These are phyloP conservation scores for Arge pagana DNA, from an alignment of 2,888 invertebrate species.

Conservation along the genomic window DNA sequence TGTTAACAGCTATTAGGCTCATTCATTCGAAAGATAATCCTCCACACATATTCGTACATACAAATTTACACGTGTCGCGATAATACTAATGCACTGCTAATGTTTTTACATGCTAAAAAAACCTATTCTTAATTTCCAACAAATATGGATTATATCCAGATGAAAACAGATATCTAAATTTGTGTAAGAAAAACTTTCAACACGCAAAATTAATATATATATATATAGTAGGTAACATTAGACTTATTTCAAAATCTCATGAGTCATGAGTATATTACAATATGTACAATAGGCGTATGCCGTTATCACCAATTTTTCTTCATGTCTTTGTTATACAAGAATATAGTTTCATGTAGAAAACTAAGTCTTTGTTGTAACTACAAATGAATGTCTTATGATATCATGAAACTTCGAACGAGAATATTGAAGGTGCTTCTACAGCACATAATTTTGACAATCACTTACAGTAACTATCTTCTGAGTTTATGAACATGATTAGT, in stretches of 20 bases:
- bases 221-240: slow-evolving; percentile 45
- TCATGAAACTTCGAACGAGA: background rate
- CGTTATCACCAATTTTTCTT: slow-evolving; percentile 44
- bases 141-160: slow-evolving; percentile 28
- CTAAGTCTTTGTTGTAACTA: slow-evolving; percentile 53
- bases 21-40: slow-evolving; percentile 39
- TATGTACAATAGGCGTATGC: slow-evolving; percentile 55
- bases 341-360: slow-evolving; percentile 56
- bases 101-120: slow-evolving; percentile 43
- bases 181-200: slow-evolving; percentile 36
- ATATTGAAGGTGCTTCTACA: slow-evolving; percentile 14
- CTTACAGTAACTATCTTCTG: background rate
- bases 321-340: slow-evolving; percentile 46
- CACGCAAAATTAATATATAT: slow-evolving; percentile 31
- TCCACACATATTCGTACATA: slow-evolving; percentile 41
- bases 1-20: slow-evolving; percentile 47
- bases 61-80: slow-evolving; percentile 41
- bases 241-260: slow-evolving; percentile 47
- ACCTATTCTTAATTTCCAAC: slow-evolving; percentile 28
- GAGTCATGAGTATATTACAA: slow-evolving; percentile 49
- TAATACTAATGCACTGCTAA: slow-evolving; percentile 31
- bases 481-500: background rate
- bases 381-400: slow-evolving; percentile 21
- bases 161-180: slow-evolving; percentile 25
- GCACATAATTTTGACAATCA: slow-evolving; percentile 3